These are phyloP conservation scores for Siphlonurus alternatus DNA, from an alignment of 2,888 invertebrate genomes.

Conservation along the genomic window DNA sequence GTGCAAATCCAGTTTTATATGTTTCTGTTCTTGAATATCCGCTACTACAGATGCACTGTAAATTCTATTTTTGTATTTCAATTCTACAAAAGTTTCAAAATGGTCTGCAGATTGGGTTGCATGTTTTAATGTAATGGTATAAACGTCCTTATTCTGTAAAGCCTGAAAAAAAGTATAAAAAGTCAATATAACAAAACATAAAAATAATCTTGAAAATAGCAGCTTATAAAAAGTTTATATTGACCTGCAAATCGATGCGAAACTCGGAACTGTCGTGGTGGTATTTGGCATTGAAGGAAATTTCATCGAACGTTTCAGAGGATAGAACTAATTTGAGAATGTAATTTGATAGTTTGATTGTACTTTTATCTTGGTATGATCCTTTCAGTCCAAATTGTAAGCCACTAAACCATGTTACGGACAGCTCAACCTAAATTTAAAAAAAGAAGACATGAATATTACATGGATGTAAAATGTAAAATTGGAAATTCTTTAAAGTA, in stretches of 20 bases:
- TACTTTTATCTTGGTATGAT: slow-evolving; percentile 56
- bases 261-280: slow-evolving; percentile 50
- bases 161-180: slow-evolving; percentile 28
- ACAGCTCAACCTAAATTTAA: slow-evolving; percentile 41
- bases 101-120: slow-evolving; percentile 38
- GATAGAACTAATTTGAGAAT: slow-evolving; percentile 50
- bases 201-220: neutral
- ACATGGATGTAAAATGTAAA: neutral
- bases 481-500: no score
- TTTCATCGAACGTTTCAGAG: slow-evolving; percentile 54
- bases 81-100: slow-evolving; percentile 44
- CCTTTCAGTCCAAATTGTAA: slow-evolving; percentile 51
- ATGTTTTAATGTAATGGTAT: slow-evolving; percentile 47
- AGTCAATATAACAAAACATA: neutral
- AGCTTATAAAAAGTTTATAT: slow-evolving; percentile 10
- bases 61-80: slow-evolving; percentile 45
- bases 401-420: slow-evolving; percentile 67
- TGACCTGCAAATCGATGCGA: slow-evolving; percentile 47
- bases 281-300: slow-evolving; percentile 44
- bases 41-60: slow-evolving; percentile 50
- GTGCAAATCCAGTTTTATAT: slow-evolving; percentile 52
- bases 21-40: slow-evolving; percentile 45
- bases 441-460: slow-evolving; percentile 3
- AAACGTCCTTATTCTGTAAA: slow-evolving; percentile 45
- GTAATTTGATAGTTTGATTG: slow-evolving; percentile 42